These are phyloP conservation scores for Acromyrmex echinatior DNA, from an alignment of 1,140 invertebrate species.

Conservation along the genomic window DNA sequence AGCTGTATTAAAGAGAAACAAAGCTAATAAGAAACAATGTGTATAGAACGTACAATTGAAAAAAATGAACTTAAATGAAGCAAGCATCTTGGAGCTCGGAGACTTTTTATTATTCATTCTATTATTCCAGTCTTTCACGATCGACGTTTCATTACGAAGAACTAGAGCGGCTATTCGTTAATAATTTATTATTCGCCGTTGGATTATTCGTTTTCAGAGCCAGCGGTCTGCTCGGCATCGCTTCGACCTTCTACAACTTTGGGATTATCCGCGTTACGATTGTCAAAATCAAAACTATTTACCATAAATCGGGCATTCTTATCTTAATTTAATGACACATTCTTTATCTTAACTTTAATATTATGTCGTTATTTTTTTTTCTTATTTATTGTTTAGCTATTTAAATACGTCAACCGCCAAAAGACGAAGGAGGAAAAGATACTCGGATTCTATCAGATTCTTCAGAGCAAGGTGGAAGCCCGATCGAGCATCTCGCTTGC, in stretches of 20 bases:
- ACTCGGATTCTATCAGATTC: background rate
- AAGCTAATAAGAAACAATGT: background rate
- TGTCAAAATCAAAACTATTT: constrained; percentile 45
- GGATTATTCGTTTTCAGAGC: background rate
- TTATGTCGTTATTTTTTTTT: constrained; percentile 13
- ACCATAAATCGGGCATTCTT: background rate
- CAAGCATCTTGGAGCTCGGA: background rate
- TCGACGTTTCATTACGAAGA: background rate
- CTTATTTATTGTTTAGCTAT: constrained; percentile 10
- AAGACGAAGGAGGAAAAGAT: background rate
- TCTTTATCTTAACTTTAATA: constrained; percentile 28
- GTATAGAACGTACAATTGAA: no score
- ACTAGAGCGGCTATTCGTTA: background rate
- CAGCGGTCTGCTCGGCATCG: constrained; percentile 22
- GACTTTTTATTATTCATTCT: background rate
- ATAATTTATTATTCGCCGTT: background rate
- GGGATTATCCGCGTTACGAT: constrained; percentile 13
- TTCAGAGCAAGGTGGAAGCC: background rate
- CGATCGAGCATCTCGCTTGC: constrained; percentile 38
- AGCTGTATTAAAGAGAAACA: background rate
- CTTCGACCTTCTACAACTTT: background rate
- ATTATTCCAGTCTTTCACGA: background rate
- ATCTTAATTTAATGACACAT: constrained; percentile 21
- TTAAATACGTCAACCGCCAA: background rate
- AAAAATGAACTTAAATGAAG: background rate